Conservation (phyloP, 2,888 invertebrate species). For the Agriopis aurantiaria region DNA sequence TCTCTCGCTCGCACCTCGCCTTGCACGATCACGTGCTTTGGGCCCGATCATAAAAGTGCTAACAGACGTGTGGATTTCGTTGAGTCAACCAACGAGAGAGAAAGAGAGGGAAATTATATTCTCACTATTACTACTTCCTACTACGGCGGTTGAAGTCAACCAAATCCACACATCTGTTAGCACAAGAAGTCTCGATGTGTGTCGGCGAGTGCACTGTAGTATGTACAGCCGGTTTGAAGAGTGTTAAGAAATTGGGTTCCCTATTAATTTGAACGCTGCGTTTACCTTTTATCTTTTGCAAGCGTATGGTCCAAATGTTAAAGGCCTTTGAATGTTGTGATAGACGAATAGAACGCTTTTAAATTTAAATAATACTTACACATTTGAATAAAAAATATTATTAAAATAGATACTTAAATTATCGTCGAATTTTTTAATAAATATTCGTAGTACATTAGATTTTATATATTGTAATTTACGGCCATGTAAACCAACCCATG, state of each 20-base stretch:
- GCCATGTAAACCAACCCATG: background rate
- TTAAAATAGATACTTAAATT: slow-evolving; percentile 39
- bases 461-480: slow-evolving; percentile 37
- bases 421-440: slow-evolving; percentile 35
- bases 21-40: too few species aligned
- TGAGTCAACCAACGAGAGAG: too few species aligned
- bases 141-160: too few species aligned
- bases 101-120: too few species aligned
- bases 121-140: too few species aligned
- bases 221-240: background rate
- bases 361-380: slow-evolving; percentile 43
- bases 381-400: slow-evolving; percentile 44
- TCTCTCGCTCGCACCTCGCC: too few species aligned
- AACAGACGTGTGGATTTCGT: too few species aligned
- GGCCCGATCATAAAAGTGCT: too few species aligned
- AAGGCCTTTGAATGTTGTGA: slow-evolving; percentile 85
- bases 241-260: background rate
- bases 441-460: slow-evolving; percentile 42
- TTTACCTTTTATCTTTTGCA: slow-evolving; percentile 67
- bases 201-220: background rate
- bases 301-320: slow-evolving; percentile 81
- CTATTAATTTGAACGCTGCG: slow-evolving; percentile 4
- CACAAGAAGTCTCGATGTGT: too few species aligned
- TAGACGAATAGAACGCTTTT: slow-evolving; percentile 72
- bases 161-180: too few species aligned